Conservation (phyloP, 2,888 invertebrate species). For the Dicycla oo region DNA sequence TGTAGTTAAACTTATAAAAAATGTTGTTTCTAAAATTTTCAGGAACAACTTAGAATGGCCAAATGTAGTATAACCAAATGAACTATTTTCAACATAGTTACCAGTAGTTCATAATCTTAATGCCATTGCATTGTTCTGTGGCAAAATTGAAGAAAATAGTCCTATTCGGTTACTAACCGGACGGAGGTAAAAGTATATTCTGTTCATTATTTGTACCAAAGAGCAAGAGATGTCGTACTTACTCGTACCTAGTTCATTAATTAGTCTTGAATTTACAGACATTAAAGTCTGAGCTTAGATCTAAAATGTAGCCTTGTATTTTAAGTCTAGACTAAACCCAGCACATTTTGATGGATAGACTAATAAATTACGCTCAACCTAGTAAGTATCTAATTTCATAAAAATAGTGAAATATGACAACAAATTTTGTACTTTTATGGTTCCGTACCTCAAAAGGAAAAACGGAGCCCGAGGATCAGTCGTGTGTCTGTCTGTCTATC, state of each 20-base stretch:
- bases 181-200: background rate
- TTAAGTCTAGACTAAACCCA: constrained; percentile 26
- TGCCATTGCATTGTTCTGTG: background rate
- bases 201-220: too few species aligned
- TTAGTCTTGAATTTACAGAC: constrained; percentile 11
- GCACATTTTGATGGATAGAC: constrained; percentile 21
- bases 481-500: too few species aligned
- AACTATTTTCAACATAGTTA: background rate
- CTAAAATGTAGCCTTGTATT: constrained; percentile 28
- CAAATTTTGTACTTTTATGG: too few species aligned
- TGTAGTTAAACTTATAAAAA: background rate
- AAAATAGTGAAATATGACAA: background rate
- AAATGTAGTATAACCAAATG: too few species aligned
- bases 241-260: constrained; percentile 7
- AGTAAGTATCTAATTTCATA: background rate
- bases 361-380: constrained; percentile 31
- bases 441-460: too few species aligned
- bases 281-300: constrained; percentile 18
- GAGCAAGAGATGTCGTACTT: background rate
- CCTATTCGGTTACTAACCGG: too few species aligned
- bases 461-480: too few species aligned
- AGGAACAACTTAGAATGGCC: too few species aligned
- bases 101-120: background rate
- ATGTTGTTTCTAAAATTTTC: background rate
- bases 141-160: background rate